A percentile compares a stretch with the other conserved stretches of the same genome.
Conservation (phyloP, 1,140 invertebrate species). For the Hycleus cichorii region DNA sequence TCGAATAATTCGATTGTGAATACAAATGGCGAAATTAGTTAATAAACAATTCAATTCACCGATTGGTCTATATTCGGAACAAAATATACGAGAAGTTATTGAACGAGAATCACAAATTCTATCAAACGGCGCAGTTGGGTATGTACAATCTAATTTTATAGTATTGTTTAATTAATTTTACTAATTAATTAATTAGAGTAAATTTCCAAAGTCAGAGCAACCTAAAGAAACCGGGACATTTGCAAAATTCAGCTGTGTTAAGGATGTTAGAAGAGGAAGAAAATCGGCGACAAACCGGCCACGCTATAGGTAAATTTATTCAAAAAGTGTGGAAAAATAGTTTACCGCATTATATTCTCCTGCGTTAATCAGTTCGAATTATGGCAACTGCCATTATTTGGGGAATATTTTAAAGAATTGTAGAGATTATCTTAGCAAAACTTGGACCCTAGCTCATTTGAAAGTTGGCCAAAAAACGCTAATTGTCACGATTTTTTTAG, state of each 20-base stretch:
- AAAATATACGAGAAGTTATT: slow-evolving; percentile 73
- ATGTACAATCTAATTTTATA: slow-evolving; percentile 37
- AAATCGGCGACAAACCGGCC: slow-evolving; percentile 49
- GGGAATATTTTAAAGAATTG: too few species aligned
- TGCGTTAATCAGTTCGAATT: too few species aligned
- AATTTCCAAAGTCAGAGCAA: slow-evolving; percentile 58
- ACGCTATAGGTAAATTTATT: slow-evolving; percentile 51
- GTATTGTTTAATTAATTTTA: background rate
- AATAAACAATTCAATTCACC: slow-evolving; percentile 88
- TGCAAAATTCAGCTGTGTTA: slow-evolving; percentile 73
- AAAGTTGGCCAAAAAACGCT: too few species aligned
- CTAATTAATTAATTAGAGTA: slow-evolving; percentile 46
- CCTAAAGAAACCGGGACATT: slow-evolving; percentile 62
- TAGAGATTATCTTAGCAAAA: too few species aligned
- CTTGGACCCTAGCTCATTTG: too few species aligned
- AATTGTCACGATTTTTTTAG: too few species aligned
- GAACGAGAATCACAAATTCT: slow-evolving; percentile 68
- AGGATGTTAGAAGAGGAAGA: slow-evolving; percentile 76
- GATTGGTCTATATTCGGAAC: slow-evolving; percentile 75
- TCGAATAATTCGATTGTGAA: too few species aligned
- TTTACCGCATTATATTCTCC: too few species aligned
- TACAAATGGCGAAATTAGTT: slow-evolving; percentile 44
- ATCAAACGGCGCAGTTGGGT: slow-evolving; percentile 70
- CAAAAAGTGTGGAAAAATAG: too few species aligned
- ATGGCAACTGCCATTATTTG: too few species aligned